These are phyloP conservation scores for Cryptophagus acutangulus DNA, from an alignment of 2,888 invertebrate species.

Conservation along the genomic window DNA sequence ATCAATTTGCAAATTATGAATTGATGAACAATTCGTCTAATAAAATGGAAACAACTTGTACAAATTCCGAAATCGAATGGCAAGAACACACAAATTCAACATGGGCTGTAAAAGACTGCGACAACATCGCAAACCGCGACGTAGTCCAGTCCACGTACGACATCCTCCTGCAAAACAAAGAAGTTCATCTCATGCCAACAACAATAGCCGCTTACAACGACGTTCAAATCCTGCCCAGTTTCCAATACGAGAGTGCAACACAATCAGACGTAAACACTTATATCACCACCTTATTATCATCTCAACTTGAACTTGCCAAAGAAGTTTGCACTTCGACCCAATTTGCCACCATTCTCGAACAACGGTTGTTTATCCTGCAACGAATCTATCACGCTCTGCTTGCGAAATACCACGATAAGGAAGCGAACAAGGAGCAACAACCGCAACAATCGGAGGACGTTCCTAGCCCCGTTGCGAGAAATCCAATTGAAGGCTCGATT, in stretches of 20 bases:
- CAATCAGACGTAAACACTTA: slow-evolving; percentile 52
- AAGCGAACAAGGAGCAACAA: slow-evolving; percentile 10
- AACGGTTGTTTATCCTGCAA: slow-evolving; percentile 54
- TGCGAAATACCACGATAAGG: slow-evolving; percentile 52
- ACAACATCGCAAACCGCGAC: slow-evolving; percentile 52
- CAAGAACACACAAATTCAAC: slow-evolving; percentile 54
- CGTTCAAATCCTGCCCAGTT: slow-evolving; percentile 49
- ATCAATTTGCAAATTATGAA: no score
- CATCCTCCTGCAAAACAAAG: slow-evolving; percentile 52
- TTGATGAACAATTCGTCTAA: no score
- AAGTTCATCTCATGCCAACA: slow-evolving; percentile 43
- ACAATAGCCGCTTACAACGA: slow-evolving; percentile 40
- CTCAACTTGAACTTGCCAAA: slow-evolving; percentile 53
- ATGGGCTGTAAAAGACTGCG: slow-evolving; percentile 57
- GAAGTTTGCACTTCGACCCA: slow-evolving; percentile 54
- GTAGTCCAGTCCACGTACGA: slow-evolving; percentile 53
- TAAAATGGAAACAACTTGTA: slow-evolving; percentile 1
- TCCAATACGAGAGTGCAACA: slow-evolving; percentile 51
- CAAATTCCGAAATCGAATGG: slow-evolving; percentile 48
- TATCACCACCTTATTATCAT: slow-evolving; percentile 50
- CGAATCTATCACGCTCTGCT: slow-evolving; percentile 56
- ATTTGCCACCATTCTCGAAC: slow-evolving; percentile 54
- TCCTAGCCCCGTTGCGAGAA: background rate
- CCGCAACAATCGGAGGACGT: background rate
- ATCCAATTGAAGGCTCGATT: no score